Evolutionary conservation across 2,113 vertebrate genomes (phyloP), one percentile per base, ranked within the genome.

Genomic region (Cyanocitta stelleri): DNA sequence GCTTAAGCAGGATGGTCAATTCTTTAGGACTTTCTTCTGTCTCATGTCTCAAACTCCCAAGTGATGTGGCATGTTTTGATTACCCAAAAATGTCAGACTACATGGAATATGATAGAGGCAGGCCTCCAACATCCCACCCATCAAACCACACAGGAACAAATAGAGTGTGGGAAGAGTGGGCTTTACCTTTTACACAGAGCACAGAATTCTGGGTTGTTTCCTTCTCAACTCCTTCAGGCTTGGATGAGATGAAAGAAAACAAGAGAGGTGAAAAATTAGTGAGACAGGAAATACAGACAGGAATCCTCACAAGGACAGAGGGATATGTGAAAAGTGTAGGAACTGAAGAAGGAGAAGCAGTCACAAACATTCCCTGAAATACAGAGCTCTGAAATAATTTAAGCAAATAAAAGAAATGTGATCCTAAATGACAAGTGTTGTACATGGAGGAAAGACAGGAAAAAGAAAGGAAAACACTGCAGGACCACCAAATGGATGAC

Each of bases 201-300:
- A 98, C 46, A 59, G 75, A 95, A 86, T 96, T 98, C 92, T 97
- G 76, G 27, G 89, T 93, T 51, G 33, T 84, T 94, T 98, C 98
- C 35, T 90, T 98, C 84, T 97, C 93, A 61, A 98, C 0, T 90
- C 98, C 98, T 97, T 97, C 98, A 74, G 98, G 97, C 98, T 98
- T 83, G 76, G 11, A 39, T 82, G 41, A 69, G 62, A 63, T 51
- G 24, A 80, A 86, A 33, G 39, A 72, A 95, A 63, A 71, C 37
- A 86, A 92, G 67, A 95, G 43, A 84, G 12, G 17, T 54, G 29
- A 95, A 44, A 89, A 93, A 58, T 95, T 80, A 95, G 46, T 58
- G 63, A 85, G 29, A 85, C 9, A 61, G 17, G 27, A 76, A 87
- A 48, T 24, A 76, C 1, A 78, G 46, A 33, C 23, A 85, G 30